These are phyloP conservation scores for Minunthozetes semirufus DNA, from an alignment of 2,888 invertebrate genomes.

Conservation along the genomic window DNA sequence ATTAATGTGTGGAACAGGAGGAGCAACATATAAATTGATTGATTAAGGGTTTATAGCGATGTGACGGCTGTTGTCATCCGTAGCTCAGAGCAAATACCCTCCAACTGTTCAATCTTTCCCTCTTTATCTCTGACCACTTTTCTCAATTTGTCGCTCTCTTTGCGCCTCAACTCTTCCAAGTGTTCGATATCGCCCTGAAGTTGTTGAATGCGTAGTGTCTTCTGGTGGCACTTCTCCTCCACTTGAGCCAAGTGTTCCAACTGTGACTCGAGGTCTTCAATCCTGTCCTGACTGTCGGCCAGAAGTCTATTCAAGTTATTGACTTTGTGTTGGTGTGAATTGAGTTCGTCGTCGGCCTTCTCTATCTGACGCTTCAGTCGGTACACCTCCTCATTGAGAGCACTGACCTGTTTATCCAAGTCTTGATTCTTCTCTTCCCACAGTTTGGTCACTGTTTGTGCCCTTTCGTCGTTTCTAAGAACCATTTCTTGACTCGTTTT, in stretches of 20 bases:
- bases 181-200: slow-evolving; percentile 2
- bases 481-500: slow-evolving; percentile 14
- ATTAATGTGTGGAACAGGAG: too few species aligned
- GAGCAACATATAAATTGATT: too few species aligned
- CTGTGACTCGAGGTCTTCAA: slow-evolving; percentile 10
- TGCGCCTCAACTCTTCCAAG: slow-evolving; percentile 14
- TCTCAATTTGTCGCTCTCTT: slow-evolving; percentile 9
- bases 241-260: not conserved
- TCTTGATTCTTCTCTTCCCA: not conserved
- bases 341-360: slow-evolving; percentile 16
- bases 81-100: slow-evolving; percentile 2
- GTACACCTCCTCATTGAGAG: not conserved
- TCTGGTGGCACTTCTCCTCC: not conserved
- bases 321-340: slow-evolving; percentile 13
- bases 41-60: not conserved
- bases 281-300: not conserved
- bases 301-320: not conserved
- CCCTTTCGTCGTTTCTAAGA: not conserved
- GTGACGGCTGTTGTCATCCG: not conserved
- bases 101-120: not conserved
- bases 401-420: not conserved
- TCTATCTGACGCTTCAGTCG: slow-evolving; percentile 11
- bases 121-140: not conserved
- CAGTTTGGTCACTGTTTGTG: not conserved
- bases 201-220: not conserved